Evolutionary conservation across 2,797 vertebrate species (phyloP).

Genomic region (Poecilia gillii): DNA sequence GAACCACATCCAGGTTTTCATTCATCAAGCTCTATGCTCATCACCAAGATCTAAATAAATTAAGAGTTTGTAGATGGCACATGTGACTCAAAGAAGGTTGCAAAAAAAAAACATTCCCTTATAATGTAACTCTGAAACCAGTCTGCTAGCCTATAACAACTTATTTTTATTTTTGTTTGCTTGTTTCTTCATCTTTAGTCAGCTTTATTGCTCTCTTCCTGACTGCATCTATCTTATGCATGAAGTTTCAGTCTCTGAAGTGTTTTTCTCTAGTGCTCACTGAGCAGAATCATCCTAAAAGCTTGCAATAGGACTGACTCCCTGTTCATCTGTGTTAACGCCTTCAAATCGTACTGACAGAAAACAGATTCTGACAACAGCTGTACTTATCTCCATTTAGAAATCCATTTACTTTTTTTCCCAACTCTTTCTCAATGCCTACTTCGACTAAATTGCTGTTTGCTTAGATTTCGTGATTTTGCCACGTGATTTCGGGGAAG

Average conservation of each 20-base stretch:
- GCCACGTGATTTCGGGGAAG: neutral
- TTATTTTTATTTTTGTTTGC: neutral
- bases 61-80: conserved; percentile 30
- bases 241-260: conserved; percentile 21
- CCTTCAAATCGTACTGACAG: conserved; percentile 53
- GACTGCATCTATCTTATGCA: conserved; percentile 18
- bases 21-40: conserved; percentile 6
- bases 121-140: conserved; percentile 11
- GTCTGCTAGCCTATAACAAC: neutral
- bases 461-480: conserved; percentile 31
- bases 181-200: neutral
- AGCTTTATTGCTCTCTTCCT: conserved; percentile 10
- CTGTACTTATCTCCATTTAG: conserved; percentile 54
- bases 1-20: conserved; percentile 1
- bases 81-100: conserved; percentile 18
- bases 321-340: conserved; percentile 43
- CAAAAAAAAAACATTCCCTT: conserved; percentile 23
- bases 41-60: conserved; percentile 20
- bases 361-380: conserved; percentile 63
- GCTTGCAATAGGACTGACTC: conserved; percentile 18
- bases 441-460: conserved; percentile 30
- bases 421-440: conserved; percentile 27
- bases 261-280: conserved; percentile 30
- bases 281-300: conserved; percentile 51
- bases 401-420: conserved; percentile 39